These are phyloP conservation scores for Acromyrmex echinatior DNA, from an alignment of 1,140 invertebrate genomes.

Conservation along the genomic window DNA sequence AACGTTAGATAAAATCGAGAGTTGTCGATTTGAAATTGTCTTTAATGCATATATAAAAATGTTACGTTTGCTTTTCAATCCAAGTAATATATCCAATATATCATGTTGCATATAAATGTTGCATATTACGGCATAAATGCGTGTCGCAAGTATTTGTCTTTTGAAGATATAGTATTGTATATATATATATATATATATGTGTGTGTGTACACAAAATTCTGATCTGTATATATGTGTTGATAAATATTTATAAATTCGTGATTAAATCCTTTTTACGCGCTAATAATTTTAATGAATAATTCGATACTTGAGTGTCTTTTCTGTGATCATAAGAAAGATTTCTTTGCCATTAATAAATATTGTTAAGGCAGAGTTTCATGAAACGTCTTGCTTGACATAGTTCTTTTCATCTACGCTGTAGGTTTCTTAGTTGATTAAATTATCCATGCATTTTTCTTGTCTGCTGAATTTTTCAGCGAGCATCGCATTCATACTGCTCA, in stretches of 20 bases:
- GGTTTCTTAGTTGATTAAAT: constrained; percentile 61
- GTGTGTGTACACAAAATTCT: not conserved
- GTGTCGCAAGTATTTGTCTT: not conserved
- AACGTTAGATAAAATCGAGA: not conserved
- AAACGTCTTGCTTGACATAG: constrained; percentile 44
- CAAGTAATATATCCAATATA: not conserved
- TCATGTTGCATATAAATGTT: not conserved
- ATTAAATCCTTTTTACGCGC: not conserved
- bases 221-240: not conserved
- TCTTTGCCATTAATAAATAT: constrained; percentile 41
- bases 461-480: constrained; percentile 42
- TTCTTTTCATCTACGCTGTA: constrained; percentile 50
- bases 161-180: not conserved
- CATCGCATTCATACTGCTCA: constrained; percentile 49
- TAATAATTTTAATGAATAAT: constrained; percentile 37
- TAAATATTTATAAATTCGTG: constrained; percentile 15
- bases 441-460: constrained; percentile 56
- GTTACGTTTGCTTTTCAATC: not conserved
- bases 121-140: not conserved
- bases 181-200: too few species aligned
- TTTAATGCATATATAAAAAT: not conserved
- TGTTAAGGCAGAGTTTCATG: constrained; percentile 2
- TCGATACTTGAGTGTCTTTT: not conserved
- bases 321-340: not conserved
- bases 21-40: too few species aligned